Conservation (phyloP, 2,797 vertebrate species). For the Lates japonicus region DNA sequence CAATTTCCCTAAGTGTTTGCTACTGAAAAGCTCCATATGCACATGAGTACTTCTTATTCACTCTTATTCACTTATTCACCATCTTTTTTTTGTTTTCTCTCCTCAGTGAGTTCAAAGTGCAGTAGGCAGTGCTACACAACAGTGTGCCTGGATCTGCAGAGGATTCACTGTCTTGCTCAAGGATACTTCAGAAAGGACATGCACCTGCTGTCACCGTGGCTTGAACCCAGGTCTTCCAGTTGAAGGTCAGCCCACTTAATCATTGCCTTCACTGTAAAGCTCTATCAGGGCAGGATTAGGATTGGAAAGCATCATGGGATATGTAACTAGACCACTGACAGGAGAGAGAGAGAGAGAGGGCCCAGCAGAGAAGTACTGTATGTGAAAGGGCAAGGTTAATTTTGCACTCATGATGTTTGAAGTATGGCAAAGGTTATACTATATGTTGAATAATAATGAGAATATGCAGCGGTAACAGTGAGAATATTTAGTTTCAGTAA, state of each 20-base stretch:
- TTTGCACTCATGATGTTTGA: slow-evolving; percentile 21
- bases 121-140: not conserved
- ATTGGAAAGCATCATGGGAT: slow-evolving; percentile 44
- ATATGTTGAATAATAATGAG: not conserved
- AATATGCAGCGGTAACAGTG: not conserved
- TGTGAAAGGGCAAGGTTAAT: slow-evolving; percentile 43
- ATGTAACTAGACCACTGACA: slow-evolving; percentile 45
- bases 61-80: not conserved
- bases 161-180: slow-evolving; percentile 30
- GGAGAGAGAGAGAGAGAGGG: slow-evolving; percentile 11
- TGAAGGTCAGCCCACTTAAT: slow-evolving; percentile 66
- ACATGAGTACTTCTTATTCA: slow-evolving; percentile 10
- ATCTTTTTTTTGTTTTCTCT: slow-evolving; percentile 20
- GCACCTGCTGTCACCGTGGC: slow-evolving; percentile 37
- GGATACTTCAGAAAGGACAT: slow-evolving; percentile 41
- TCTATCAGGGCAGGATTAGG: slow-evolving; percentile 53
- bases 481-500: not conserved
- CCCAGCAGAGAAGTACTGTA: slow-evolving; percentile 12
- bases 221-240: slow-evolving; percentile 45
- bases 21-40: not conserved
- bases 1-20: not conserved
- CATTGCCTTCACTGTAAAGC: slow-evolving; percentile 56
- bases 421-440: not conserved
- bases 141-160: not conserved
- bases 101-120: slow-evolving; percentile 3